Percentiles rank a stretch among this genome's conserved stretches.
Evolutionary conservation across 1,140 invertebrate species (phyloP).

Genomic region (Drosophila orosa): DNA sequence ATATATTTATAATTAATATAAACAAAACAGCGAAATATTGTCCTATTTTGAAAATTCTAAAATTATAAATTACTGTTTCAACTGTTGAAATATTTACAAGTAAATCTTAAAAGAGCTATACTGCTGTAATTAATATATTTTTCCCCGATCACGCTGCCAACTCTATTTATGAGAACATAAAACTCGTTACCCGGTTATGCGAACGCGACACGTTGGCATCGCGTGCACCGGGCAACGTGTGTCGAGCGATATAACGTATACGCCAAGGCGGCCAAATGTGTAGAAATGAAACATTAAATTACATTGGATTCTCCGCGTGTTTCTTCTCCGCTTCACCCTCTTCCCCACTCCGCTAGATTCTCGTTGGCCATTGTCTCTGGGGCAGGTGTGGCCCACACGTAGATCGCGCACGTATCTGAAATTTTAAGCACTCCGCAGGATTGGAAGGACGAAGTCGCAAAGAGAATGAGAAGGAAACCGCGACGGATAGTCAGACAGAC

Average conservation of each 20-base stretch:
- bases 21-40: not conserved
- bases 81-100: not conserved
- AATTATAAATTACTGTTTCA: not conserved
- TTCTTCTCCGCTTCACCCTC: conserved; percentile 5
- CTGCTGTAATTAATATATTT: not conserved
- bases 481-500: conserved; percentile 47
- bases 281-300: conserved; percentile 81
- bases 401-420: conserved; percentile 68
- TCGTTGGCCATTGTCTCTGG: conserved; percentile 45
- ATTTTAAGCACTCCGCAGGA: conserved; percentile 71
- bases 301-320: conserved; percentile 49
- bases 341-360: conserved; percentile 2
- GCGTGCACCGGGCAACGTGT: conserved; percentile 67
- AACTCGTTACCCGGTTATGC: conserved; percentile 49
- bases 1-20: not conserved
- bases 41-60: not conserved
- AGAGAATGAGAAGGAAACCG: conserved; percentile 11
- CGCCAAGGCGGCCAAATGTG: conserved; percentile 66
- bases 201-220: conserved; percentile 69
- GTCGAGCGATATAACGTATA: conserved; percentile 65
- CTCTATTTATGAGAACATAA: conserved; percentile 30
- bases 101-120: not conserved
- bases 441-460: not conserved
- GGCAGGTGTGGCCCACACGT: conserved; percentile 74
- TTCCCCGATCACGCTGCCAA: conserved; percentile 36